Conservation (phyloP, 1,140 invertebrate genomes). For the Idris sp. region DNA sequence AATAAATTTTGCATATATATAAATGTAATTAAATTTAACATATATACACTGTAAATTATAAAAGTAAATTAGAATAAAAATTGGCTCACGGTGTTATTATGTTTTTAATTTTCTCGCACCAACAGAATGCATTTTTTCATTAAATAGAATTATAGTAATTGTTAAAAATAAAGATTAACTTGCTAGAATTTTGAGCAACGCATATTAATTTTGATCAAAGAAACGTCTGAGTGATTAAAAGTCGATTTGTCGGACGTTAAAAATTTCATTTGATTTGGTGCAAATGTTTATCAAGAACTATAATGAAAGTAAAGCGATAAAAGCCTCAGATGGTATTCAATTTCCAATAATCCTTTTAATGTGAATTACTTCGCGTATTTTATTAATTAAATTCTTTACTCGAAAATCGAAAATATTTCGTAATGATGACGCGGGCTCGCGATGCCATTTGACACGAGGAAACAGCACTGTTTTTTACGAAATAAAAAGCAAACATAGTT, state of each 20-base stretch:
- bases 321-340: conserved; percentile 51
- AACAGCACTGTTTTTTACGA: conserved; percentile 19
- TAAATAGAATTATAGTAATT: not conserved
- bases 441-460: conserved; percentile 13
- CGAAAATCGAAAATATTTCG: conserved; percentile 60
- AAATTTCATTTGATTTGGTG: conserved; percentile 44
- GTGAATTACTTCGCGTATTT: conserved; percentile 57
- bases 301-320: conserved; percentile 49
- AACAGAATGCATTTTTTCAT: not conserved
- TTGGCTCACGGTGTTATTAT: too few relatives aligned
- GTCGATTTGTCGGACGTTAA: conserved; percentile 11
- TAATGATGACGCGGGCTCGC: conserved; percentile 37
- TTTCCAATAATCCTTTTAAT: conserved; percentile 58
- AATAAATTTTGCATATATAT: too few relatives aligned
- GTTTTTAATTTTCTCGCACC: too few relatives aligned
- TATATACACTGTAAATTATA: too few relatives aligned
- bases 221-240: conserved; percentile 19
- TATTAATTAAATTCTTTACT: conserved; percentile 62
- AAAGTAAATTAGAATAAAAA: too few relatives aligned
- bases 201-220: conserved; percentile 12
- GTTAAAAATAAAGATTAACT: conserved; percentile 27
- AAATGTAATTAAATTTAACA: too few relatives aligned
- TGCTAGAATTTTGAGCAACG: conserved; percentile 9
- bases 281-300: conserved; percentile 51
- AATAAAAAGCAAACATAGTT: conserved; percentile 14